Evolutionary conservation across 2,113 vertebrate species (phyloP), one percentile per base, ranked within the genome.

Genomic region (Xiphorhynchus elegans): DNA sequence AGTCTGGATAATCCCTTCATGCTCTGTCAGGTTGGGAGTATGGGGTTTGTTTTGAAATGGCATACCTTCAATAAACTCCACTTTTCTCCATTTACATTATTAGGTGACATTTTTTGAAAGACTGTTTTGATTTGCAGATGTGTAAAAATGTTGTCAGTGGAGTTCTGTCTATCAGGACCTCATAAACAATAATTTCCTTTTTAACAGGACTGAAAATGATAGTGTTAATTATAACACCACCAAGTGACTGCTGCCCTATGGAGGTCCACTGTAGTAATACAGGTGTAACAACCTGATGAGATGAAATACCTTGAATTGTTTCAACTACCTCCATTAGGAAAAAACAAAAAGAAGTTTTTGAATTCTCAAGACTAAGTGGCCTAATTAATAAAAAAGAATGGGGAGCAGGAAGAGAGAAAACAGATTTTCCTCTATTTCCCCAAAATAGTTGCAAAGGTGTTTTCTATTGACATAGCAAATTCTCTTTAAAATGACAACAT

Each of bases 1-100:
- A 84, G 64, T 78, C 92, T 75, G 82, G 88, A 81, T 97, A 96
- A 97, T 96, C 87, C 92, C 85, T 95, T 93, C 85, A 89, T 53
- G 92, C 95, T 92, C 87, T 91, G 77, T 84, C 90, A 93, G 72
- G 67, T 47, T 83, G 74, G 83, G 40, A 50, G 52, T 29, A 89
- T 25, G 49, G 29, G 29, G 47, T 40, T 80, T 96, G 83, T 72
- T 96, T 95, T 83, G 33, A 78, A 94, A 95, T 56, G 60, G 53
- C 60, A 75, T 86, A 60, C 76, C 75, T 84, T 78, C 77, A 88
- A 60, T 68, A 69, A 90, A 86, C 55, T 66, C 86, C 25, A 74
- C 33, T 89, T 89, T 59, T 63, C 47, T 49, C 31, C 44, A 83
- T 52, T 85, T 68, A 91, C 50, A 53, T 56, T 76, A 10, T 33